Percentiles rank a stretch among this genome's conserved stretches.
phyloP scores from a whole-genome alignment of 2,797 vertebrate genomes.

The Rallus crepitans region DNA sequence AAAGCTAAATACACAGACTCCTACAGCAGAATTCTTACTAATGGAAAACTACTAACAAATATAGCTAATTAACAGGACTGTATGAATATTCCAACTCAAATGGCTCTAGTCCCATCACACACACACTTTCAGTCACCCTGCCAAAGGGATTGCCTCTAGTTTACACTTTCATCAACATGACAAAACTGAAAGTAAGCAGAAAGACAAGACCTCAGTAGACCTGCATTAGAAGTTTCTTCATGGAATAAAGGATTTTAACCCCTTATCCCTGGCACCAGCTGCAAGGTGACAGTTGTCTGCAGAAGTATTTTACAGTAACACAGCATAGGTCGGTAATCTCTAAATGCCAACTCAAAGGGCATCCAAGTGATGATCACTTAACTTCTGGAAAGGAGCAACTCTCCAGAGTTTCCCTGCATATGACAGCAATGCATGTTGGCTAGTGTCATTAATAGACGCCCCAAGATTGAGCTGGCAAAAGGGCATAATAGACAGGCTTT shows the following conservation, averaged over 20 bases:
- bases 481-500: not conserved
- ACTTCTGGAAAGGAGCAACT: not conserved
- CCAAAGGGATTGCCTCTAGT: not conserved
- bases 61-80: not conserved
- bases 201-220: not conserved
- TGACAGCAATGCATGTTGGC: not conserved
- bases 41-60: not conserved
- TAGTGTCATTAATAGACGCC: not conserved
- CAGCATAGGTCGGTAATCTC: not conserved
- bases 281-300: not conserved
- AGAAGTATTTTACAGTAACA: not conserved
- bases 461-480: constrained; percentile 33
- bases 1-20: not conserved
- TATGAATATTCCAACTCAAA: not conserved
- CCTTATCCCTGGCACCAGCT: not conserved
- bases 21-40: not conserved
- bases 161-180: not conserved
- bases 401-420: not conserved
- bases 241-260: not conserved
- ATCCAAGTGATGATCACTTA: not conserved
- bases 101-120: not conserved
- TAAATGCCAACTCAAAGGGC: not conserved
- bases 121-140: not conserved
- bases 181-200: not conserved
- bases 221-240: not conserved